These are phyloP conservation scores for Drosophila mojavensis DNA, from an alignment of 1,140 invertebrate genomes.

Conservation along the genomic window DNA sequence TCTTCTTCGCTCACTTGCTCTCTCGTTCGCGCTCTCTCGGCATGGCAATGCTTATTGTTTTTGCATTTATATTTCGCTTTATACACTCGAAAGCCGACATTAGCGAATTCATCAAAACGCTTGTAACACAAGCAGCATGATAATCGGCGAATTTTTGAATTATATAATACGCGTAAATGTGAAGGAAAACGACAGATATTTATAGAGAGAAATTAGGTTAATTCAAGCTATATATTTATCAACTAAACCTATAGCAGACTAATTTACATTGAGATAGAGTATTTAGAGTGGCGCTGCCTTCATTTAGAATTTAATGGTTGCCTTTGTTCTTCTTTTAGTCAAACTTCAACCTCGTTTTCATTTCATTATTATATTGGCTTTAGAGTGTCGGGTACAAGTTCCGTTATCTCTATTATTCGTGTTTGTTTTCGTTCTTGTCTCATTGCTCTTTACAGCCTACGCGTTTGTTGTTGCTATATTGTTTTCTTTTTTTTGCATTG, in stretches of 20 bases:
- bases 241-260: not conserved
- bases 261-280: not conserved
- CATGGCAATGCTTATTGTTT: conserved; percentile 25
- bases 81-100: not conserved
- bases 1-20: conserved; percentile 2
- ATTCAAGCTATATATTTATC: not conserved
- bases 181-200: too few species aligned
- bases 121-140: not conserved
- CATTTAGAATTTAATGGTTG: not conserved
- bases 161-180: not conserved
- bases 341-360: conserved; percentile 26
- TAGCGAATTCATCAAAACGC: not conserved
- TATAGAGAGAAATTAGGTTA: not conserved
- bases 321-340: conserved; percentile 15
- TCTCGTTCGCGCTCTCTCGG: conserved; percentile 11
- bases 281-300: conserved; percentile 11
- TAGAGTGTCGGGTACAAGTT: conserved; percentile 30
- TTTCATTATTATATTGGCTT: conserved; percentile 29
- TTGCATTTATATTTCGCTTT: conserved; percentile 11
- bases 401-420: conserved; percentile 44
- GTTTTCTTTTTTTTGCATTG: not conserved
- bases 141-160: not conserved
- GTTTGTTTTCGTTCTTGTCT: conserved; percentile 38
- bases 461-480: conserved; percentile 1
- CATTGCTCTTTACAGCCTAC: conserved; percentile 2